Evolutionary conservation across 2,113 vertebrate species (phyloP), one percentile per base, ranked within the genome.

Genomic region (Pagrus major): DNA sequence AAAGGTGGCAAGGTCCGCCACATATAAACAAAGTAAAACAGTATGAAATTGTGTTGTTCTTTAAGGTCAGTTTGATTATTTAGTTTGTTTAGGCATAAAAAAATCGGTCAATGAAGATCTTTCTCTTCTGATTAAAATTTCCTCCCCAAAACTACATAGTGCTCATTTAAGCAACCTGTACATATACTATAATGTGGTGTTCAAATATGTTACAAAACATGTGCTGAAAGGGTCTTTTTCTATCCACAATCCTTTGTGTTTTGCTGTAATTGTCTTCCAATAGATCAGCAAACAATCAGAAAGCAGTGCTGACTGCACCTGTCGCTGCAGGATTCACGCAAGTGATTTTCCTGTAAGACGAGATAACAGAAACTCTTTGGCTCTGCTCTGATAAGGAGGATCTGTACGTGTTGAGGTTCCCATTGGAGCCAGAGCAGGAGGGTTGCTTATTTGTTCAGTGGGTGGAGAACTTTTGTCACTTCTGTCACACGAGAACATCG

Each of bases 361-460:
- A 41, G 75, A 60, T 39, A 25, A 14, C 21, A 73, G 29, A 49
- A 35, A 60, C 55, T 44, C 68, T 56, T 5, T 2, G 33, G 23
- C 59, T 64, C 5, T 3, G 42, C 14, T 6, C 33, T 41, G 54
- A 71, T 58, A 21, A 44, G 20, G 8, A 46, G 68, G 68, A 44
- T 20, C 47, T 11, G 12, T 37, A 70, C 18, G 29, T 46, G 55
- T 25, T 21, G 51, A 55, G 14, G 39, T 61, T 61, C 44, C 31
- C 23, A 27, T 61, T 2, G 4, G 33, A 73, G 6, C 3, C 25
- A 3, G 39, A 58, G 7, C 11, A 1, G 16, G 31, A 60, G 12
- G 29, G 29, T 3, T 20, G 47, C 58, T 0, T 73, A 63, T 73
- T 73, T 80, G 54, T 15, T 33, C 11, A 67, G 44, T 9, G 71